These are phyloP conservation scores for Equus przewalskii DNA, from an alignment of 2,113 vertebrate genomes.

Conservation along the genomic window DNA sequence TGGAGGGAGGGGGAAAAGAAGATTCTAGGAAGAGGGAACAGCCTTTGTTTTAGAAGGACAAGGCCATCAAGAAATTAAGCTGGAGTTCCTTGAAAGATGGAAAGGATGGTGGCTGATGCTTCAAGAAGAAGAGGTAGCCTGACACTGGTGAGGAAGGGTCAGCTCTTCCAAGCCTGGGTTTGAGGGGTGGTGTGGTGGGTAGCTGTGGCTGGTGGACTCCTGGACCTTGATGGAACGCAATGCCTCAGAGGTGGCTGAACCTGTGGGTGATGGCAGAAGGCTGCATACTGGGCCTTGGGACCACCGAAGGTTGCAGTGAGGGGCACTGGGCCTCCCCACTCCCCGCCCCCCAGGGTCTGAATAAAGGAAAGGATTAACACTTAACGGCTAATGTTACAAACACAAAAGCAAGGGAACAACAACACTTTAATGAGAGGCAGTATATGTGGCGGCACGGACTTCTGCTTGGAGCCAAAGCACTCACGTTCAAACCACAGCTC, in stretches of 20 bases:
- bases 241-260: not conserved
- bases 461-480: not conserved
- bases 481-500: not conserved
- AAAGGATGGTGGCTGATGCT: not conserved
- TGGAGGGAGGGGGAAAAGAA: not conserved
- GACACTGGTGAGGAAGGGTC: not conserved
- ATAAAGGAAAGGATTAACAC: not conserved
- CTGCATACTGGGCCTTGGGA: not conserved
- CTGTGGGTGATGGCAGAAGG: not conserved
- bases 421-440: not conserved
- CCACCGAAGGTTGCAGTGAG: not conserved
- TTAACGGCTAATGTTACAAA: not conserved
- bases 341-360: not conserved
- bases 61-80: not conserved
- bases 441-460: fast-evolving
- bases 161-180: not conserved
- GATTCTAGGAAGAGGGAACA: not conserved
- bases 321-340: not conserved
- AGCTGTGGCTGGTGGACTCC: not conserved
- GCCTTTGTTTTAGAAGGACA: not conserved
- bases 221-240: not conserved
- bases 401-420: not conserved
- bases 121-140: not conserved
- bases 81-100: not conserved
- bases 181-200: no score